Percentiles rank a stretch among this genome's conserved stretches.
Evolutionary conservation across 1,140 invertebrate genomes (phyloP).

Genomic region (Drosophila micromelanica): DNA sequence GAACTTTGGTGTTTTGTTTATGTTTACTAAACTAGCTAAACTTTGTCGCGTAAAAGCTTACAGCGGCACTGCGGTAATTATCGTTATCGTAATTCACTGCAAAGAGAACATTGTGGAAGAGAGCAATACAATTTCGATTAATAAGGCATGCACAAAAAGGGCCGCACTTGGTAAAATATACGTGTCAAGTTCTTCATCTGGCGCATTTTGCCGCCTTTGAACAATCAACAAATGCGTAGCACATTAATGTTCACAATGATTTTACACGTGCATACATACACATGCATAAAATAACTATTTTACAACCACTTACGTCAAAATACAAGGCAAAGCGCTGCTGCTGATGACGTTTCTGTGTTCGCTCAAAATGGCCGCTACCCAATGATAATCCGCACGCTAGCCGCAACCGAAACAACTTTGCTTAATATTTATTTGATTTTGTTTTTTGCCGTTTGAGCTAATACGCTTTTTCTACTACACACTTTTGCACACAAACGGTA

Average conservation of each 20-base stretch:
- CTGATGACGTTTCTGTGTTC: constrained; percentile 74
- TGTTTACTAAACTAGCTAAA: constrained; percentile 52
- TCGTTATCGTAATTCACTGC: constrained; percentile 47
- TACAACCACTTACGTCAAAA: constrained; percentile 50
- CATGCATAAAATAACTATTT: background rate
- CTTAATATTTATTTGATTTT: constrained; percentile 6
- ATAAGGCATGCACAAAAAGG: constrained; percentile 27
- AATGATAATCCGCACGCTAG: constrained; percentile 41
- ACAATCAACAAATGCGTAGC: background rate
- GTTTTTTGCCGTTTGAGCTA: background rate
- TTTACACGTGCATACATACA: background rate
- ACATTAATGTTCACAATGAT: background rate
- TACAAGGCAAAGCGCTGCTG: constrained; percentile 41
- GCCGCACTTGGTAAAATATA: background rate
- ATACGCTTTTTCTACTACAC: background rate
- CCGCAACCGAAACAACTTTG: background rate
- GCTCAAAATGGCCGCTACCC: constrained; percentile 74
- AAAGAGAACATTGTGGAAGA: constrained; percentile 32
- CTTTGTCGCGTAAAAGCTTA: constrained; percentile 54
- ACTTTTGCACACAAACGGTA: constrained; percentile 2
- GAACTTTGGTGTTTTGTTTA: constrained; percentile 58
- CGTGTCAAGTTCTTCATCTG: constrained; percentile 10
- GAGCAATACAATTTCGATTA: constrained; percentile 6
- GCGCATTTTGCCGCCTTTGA: background rate
- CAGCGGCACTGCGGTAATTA: constrained; percentile 32